These are phyloP conservation scores for Ibycter americanus DNA, from an alignment of 2,797 vertebrate species.

Conservation along the genomic window DNA sequence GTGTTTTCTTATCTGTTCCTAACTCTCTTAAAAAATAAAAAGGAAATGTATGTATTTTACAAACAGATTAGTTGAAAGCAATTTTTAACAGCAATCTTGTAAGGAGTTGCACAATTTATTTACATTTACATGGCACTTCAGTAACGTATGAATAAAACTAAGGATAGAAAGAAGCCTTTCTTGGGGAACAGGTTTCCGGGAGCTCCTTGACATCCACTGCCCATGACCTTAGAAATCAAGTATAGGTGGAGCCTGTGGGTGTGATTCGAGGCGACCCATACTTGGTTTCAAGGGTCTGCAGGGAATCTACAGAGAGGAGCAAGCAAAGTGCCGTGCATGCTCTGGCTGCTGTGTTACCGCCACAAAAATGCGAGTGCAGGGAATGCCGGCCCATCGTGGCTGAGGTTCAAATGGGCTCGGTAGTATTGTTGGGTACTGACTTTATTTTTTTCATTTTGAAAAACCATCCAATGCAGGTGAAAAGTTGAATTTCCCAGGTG, in stretches of 20 bases:
- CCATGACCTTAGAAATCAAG: constrained; percentile 64
- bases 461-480: background rate
- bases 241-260: constrained; percentile 61
- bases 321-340: background rate
- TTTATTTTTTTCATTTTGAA: background rate
- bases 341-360: background rate
- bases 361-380: background rate
- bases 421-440: accelerated
- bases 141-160: accelerated
- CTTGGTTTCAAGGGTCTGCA: constrained; percentile 73
- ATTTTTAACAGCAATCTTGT: background rate
- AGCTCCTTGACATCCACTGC: accelerated
- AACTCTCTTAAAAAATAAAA: background rate
- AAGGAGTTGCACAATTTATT: background rate
- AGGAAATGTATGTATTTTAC: background rate
- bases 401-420: accelerated
- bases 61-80: background rate
- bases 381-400: accelerated
- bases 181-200: accelerated
- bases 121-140: background rate
- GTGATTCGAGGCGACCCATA: constrained; percentile 43
- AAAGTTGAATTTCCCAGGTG: background rate
- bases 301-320: background rate
- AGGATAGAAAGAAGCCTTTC: background rate
- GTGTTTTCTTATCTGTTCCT: background rate